These are phyloP conservation scores for Catostomus latipinnis DNA, from an alignment of 2,797 vertebrate species.

Conservation along the genomic window DNA sequence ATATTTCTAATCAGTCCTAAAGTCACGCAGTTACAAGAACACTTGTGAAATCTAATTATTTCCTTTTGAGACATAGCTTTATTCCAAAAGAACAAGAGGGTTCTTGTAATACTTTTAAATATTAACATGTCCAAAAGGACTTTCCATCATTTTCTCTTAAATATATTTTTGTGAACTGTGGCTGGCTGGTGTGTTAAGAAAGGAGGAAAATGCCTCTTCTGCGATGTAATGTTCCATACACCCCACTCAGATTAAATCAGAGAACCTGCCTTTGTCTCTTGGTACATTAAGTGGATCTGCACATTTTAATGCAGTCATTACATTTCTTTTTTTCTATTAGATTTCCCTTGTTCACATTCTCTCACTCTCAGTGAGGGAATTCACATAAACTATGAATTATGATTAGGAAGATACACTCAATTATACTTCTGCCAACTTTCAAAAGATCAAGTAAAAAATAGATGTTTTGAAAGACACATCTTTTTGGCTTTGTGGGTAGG, in stretches of 20 bases:
- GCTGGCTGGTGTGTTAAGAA: too few species aligned
- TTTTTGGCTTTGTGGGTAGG: neutral
- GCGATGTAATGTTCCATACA: constrained; percentile 29
- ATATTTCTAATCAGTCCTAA: too few species aligned
- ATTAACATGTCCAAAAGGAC: constrained; percentile 53
- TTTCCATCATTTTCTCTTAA: too few species aligned
- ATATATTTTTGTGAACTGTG: too few species aligned
- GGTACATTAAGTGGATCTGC: constrained; percentile 51
- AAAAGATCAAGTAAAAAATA: neutral
- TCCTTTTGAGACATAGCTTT: constrained; percentile 15
- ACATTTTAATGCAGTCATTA: constrained; percentile 34
- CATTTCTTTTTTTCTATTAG: neutral
- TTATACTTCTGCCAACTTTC: neutral
- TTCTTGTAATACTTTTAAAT: constrained; percentile 45
- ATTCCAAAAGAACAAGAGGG: neutral
- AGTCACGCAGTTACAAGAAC: neutral
- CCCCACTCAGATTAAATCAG: constrained; percentile 61
- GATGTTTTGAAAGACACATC: neutral
- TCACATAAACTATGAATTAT: neutral
- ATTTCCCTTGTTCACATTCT: neutral
- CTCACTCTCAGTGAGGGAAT: neutral
- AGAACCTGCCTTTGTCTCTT: constrained; percentile 54
- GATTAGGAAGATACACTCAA: neutral
- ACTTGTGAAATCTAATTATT: neutral
- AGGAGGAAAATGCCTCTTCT: too few species aligned